phyloP scores from a whole-genome alignment of 2,888 invertebrate species.

The Deilephila elpenor region DNA sequence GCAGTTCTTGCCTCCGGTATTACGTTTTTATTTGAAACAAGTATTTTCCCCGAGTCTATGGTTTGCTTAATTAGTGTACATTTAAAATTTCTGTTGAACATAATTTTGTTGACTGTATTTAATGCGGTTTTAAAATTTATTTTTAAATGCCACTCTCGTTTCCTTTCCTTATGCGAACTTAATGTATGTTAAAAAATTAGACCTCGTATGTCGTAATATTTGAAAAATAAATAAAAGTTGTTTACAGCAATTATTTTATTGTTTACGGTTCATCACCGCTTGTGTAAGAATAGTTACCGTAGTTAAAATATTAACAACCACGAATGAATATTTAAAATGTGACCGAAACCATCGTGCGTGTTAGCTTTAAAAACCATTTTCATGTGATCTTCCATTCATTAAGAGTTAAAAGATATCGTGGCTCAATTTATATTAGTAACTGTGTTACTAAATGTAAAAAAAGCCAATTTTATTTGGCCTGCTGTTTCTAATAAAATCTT shows the following conservation, averaged over 20 bases:
- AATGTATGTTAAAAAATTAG: background rate
- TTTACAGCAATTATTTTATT: slow-evolving; percentile 63
- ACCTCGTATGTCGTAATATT: slow-evolving; percentile 19
- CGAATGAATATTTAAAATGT: slow-evolving; percentile 73
- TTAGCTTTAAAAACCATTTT: slow-evolving; percentile 41
- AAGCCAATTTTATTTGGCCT: slow-evolving; percentile 43
- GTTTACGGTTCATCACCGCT: slow-evolving; percentile 73
- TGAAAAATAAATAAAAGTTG: slow-evolving; percentile 27
- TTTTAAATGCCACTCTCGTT: slow-evolving; percentile 15
- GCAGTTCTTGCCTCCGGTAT: slow-evolving; percentile 66
- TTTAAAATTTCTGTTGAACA: slow-evolving; percentile 40
- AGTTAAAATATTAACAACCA: slow-evolving; percentile 75
- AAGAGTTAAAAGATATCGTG: slow-evolving; percentile 1
- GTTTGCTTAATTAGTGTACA: slow-evolving; percentile 53
- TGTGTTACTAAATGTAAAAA: slow-evolving; percentile 33
- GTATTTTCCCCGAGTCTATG: slow-evolving; percentile 56
- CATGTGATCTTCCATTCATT: slow-evolving; percentile 30
- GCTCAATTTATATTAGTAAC: slow-evolving; percentile 48
- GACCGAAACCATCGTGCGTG: slow-evolving; percentile 64
- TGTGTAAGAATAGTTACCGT: slow-evolving; percentile 69
- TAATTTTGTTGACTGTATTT: slow-evolving; percentile 23
- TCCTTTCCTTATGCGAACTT: background rate
- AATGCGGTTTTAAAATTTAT: slow-evolving; percentile 30
- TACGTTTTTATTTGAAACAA: slow-evolving; percentile 60
- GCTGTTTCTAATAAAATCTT: background rate